Base-by-base conservation (phyloP, 2,113 vertebrate species). In the Thymallus thymallus region DNA sequence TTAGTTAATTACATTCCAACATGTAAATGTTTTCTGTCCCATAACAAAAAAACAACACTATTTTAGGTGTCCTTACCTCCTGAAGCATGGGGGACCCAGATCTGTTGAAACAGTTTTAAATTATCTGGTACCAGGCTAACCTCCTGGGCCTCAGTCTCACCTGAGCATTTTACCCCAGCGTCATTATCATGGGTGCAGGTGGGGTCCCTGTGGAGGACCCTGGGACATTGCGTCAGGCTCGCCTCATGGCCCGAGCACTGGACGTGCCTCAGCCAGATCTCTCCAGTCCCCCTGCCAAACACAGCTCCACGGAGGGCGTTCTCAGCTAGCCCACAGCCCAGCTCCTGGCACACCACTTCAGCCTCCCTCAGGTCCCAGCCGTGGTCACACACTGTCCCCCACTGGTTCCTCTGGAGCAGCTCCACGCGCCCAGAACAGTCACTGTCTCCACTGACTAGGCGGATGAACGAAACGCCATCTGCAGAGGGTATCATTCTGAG, bases 351-450 rank as follows among this genome's bases (percentile, higher is more conserved):
- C 45, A 93, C 91, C 76, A 93, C 91, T 2, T 88, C 68, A 0
- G 91, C 90, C 22, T 92, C 91, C 7, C 73, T 78, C 22, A 88
- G 69, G 76, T 89, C 88, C 92, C 93, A 94, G 41, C 78, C 85
- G 0, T 79, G 65, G 80, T 90, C 84, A 2, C 91, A 92, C 1
- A 94, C 90, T 0, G 92, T 91, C 26, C 90, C 90, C 93, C 93
- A 94, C 72, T 87, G 84, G 51, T 86, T 75, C 24, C 83, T 84
- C 35, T 76, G 84, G 62, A 86, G 88, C 0, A 94, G 82, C 85
- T 94, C 93, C 13, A 94, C 91, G 61, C 90, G 87, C 9, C 92
- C 92, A 1, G 88, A 91, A 73, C 93, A 94, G 24, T 82, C 81
- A 77, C 74, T 74, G 1, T 88, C 83, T 29, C 87, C 91, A 26